Base-by-base conservation (phyloP, 2,888 invertebrate species). In the Cantharis rustica region DNA sequence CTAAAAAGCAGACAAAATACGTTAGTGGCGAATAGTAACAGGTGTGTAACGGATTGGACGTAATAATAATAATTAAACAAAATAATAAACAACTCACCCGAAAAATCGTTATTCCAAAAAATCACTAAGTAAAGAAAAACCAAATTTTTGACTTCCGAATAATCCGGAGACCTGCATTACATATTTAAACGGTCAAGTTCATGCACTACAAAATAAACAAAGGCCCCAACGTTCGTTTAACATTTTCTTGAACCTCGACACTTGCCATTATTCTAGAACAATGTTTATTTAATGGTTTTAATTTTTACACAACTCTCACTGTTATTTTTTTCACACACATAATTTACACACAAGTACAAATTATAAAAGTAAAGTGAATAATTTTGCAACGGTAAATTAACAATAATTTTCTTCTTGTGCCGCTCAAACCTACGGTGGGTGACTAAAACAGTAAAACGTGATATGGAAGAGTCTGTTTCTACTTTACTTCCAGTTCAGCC, bases 361-460 rank as follows among this genome's bases (percentile, higher is more conserved):
- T 17, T 68, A 66, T 47, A 68, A 75, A 70, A 68, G 75, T 23
- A 71, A 71, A 74, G 63, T 68, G 61, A 68, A 61, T 75, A 75
- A 75, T 75, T 75, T 61, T 75, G 66, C 63, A 74, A 69, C 61
- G 63, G 69, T 73, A 74, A 66, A 63, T 71, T 75, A 23, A 70
- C 13, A 70, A 16, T n/a, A 27, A 61, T 47, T 61, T 13, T 47
- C 10, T 70, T 27, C 47, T 61, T 47, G 66, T 61, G 61, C 75
- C 71, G 71, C 75, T 68, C 23, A 61, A 61, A 17, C 69, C 61
- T 69, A 26, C 63, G 73, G 61, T 74, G 73, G 61, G 26, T 73
- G 72, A 74, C 77, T 77, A 73, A 71, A 72, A 74, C 5, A 61
- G 71, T 71, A 70, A 74, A 71, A 71, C 62, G 69, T 61, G 16